Evolutionary conservation across 2,797 vertebrate genomes (phyloP), one percentile per base, ranked within the genome.

Genomic region (Petrocephalus schoutedeni): DNA sequence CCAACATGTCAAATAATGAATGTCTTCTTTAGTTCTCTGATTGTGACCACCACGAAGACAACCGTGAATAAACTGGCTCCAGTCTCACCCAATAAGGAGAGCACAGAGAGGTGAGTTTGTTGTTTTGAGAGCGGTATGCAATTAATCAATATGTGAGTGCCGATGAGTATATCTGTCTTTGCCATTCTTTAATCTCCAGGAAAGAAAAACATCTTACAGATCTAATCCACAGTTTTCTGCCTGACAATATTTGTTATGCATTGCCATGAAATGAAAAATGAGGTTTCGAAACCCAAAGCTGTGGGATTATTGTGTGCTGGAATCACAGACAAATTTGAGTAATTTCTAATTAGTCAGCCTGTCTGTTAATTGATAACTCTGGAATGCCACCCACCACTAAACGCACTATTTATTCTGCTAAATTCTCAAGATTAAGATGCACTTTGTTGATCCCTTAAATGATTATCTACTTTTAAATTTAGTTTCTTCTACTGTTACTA

Each of bases 151-250:
- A 41, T 49, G 14, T 45, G 45, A 77, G 16, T 41, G 16, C 71
- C 2, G 36, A n/a, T 71, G 28, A 94, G 93, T 49, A 51, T 8
- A 28, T 54, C 12, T 51, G 8, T 49, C 36, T 6, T 49, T 45
- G 36, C 23, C 9, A 77, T 84, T 84, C 51, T n/a, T 2, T 23
- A 28, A 21, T 21, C 51, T 83, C 80, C 80, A 83, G 51, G 23
- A 84, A 83, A 84, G 53, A 53, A 54, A 28, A 67, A 67, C 21
- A 21, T 1, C 8, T 0, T 32, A 32, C 51, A 71, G 10, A 0
- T 57, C 9, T 57, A 16, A 16, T 57, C 9, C 36, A 7, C 16
- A 49, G 36, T 77, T 45, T 77, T 19, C 16, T 19, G 16, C 32
- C 10, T 45, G 41, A 77, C 16, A 8, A 14, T 45, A 36, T 45